These are phyloP conservation scores for Dicranocentrus wangi DNA, from an alignment of 2,888 invertebrate species.

Conservation along the genomic window DNA sequence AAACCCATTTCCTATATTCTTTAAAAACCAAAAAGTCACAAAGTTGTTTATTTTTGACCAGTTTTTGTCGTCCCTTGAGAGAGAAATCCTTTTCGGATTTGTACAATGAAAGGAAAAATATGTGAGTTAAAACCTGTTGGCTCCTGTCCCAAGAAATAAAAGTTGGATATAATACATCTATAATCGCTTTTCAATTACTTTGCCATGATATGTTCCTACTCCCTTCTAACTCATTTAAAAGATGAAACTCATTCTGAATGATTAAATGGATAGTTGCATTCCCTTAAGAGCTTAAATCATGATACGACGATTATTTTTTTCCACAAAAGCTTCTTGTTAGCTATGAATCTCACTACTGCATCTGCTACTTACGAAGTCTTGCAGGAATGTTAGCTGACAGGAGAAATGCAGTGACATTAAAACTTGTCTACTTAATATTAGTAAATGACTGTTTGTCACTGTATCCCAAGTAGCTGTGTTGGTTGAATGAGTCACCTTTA, in stretches of 20 bases:
- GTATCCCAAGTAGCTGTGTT: neutral
- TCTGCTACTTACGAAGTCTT: conserved; percentile 41
- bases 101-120: conserved; percentile 18
- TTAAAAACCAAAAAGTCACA: neutral
- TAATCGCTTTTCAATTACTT: conserved; percentile 57
- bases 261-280: conserved; percentile 48
- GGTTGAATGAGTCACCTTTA: conserved; percentile 44
- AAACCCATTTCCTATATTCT: conserved; percentile 7
- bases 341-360: neutral
- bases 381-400: conserved; percentile 57
- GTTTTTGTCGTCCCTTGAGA: conserved; percentile 11
- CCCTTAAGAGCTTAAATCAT: conserved; percentile 34
- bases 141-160: conserved; percentile 33
- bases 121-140: conserved; percentile 49
- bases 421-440: conserved; percentile 52
- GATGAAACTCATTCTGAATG: conserved; percentile 35
- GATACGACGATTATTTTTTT: conserved; percentile 47
- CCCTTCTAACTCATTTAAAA: conserved; percentile 5
- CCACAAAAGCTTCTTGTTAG: conserved; percentile 31
- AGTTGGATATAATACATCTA: conserved; percentile 33
- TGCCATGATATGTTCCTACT: neutral
- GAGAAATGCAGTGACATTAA: conserved; percentile 52
- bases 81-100: conserved; percentile 3
- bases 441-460: conserved; percentile 36
- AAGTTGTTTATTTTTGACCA: conserved; percentile 16